phyloP scores from a whole-genome alignment of 2,888 invertebrate species.

The Thereva unica region DNA sequence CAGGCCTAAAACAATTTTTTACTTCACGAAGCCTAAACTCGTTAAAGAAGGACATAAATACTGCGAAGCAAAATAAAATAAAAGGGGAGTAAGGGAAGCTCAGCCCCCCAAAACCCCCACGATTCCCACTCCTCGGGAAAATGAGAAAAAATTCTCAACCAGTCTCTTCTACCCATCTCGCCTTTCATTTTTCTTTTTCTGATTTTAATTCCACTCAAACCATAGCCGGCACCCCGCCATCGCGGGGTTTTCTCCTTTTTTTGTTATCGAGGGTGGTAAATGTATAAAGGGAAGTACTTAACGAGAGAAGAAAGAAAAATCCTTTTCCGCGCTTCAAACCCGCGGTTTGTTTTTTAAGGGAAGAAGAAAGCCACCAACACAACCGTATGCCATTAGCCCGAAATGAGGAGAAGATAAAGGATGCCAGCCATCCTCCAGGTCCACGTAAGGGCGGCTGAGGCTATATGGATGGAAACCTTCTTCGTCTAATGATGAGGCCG shows the following conservation, averaged over 20 bases:
- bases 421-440: conserved; percentile 18
- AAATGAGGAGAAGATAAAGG: conserved; percentile 28
- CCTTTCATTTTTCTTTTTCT: conserved; percentile 38
- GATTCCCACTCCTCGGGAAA: neutral
- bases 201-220: conserved; percentile 33
- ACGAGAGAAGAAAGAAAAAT: conserved; percentile 38
- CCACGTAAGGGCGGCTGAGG: neutral
- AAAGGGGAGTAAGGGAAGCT: neutral
- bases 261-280: conserved; percentile 6
- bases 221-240: neutral
- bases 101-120: neutral
- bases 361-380: conserved; percentile 33
- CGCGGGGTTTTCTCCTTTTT: neutral
- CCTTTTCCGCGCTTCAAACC: conserved; percentile 34
- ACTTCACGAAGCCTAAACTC: conserved; percentile 38
- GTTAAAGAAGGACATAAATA: conserved; percentile 39
- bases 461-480: conserved; percentile 24
- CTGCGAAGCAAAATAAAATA: conserved; percentile 27
- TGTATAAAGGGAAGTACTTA: conserved; percentile 28
- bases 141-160: conserved; percentile 24
- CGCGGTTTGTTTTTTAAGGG: conserved; percentile 28
- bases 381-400: conserved; percentile 17
- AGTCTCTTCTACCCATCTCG: conserved; percentile 27
- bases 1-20: conserved; percentile 38
- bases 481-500: conserved; percentile 37